Evolutionary conservation across 2,113 vertebrate species (phyloP).

Genomic region (Notarius lentiginosus): DNA sequence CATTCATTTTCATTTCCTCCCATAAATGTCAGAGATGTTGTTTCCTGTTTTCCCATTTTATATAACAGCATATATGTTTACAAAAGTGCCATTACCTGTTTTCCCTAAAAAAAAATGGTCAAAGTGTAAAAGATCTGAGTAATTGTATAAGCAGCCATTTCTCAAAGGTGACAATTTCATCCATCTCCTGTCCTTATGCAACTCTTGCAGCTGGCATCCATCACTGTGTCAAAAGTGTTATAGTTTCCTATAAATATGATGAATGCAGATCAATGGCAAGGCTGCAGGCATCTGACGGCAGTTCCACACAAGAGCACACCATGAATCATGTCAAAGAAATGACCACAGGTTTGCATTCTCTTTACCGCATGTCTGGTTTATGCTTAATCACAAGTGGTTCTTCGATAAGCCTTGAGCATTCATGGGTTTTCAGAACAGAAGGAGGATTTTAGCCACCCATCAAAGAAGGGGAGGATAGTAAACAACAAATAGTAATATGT

Average conservation of each 20-base stretch:
- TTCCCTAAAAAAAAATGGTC: not conserved
- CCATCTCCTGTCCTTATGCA: constrained; percentile 29
- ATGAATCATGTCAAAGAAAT: constrained; percentile 24
- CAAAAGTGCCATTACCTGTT: not conserved
- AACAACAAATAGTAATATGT: not conserved
- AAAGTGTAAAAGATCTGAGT: not conserved
- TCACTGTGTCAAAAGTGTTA: constrained; percentile 31
- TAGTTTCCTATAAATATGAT: constrained; percentile 24
- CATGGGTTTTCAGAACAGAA: not conserved
- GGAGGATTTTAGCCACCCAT: not conserved
- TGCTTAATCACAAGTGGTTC: not conserved
- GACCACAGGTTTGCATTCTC: not conserved
- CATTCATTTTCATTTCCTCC: not conserved
- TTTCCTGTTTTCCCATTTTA: not conserved
- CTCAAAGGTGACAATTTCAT: constrained; percentile 37
- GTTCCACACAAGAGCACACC: constrained; percentile 20
- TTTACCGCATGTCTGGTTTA: not conserved
- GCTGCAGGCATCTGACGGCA: constrained; percentile 44
- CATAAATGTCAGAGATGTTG: not conserved
- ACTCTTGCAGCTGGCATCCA: constrained; percentile 32
- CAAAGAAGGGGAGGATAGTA: not conserved
- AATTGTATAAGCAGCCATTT: not conserved
- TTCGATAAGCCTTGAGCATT: not conserved
- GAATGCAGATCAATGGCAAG: constrained; percentile 46
- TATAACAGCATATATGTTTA: not conserved